Percentiles rank a stretch among this genome's conserved stretches.
These are phyloP conservation scores for Drosophila azteca DNA, from an alignment of 1,140 invertebrate genomes.

Conservation along the genomic window DNA sequence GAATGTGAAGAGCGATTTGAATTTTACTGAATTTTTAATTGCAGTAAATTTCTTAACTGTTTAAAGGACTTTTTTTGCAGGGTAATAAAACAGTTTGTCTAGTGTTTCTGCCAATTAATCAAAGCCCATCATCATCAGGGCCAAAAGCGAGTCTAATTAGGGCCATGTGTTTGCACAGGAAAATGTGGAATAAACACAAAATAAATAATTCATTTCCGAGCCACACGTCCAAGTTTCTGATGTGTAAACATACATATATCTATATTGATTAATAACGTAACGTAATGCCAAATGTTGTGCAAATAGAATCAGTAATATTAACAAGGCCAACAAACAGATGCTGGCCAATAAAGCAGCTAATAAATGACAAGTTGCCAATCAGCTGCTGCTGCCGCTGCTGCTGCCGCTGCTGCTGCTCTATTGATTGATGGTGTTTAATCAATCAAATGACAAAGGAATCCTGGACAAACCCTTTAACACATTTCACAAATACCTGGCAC, in stretches of 20 bases:
- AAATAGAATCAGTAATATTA: conserved; percentile 49
- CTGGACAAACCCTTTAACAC: background rate
- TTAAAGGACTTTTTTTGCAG: no score
- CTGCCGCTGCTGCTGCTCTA: conserved; percentile 4
- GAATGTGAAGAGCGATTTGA: background rate
- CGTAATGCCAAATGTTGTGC: conserved; percentile 44
- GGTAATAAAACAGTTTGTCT: no score
- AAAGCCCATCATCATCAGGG: conserved; percentile 17
- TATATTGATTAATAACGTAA: conserved; percentile 50
- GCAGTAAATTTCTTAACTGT: no score
- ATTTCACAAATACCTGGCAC: no score
- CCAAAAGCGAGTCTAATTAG: conserved; percentile 44
- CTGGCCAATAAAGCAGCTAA: conserved; percentile 37
- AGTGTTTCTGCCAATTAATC: background rate
- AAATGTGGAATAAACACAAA: conserved; percentile 43
- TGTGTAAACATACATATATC: conserved; percentile 5
- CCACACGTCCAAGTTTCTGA: conserved; percentile 10
- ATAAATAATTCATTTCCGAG: conserved; percentile 67
- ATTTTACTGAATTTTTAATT: no score
- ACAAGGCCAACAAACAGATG: conserved; percentile 3
- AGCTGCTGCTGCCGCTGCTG: conserved; percentile 7
- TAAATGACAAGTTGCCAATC: conserved; percentile 42
- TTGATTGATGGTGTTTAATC: conserved; percentile 62
- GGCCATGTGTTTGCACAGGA: conserved; percentile 44
- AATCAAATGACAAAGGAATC: conserved; percentile 44